Evolutionary conservation across 2,113 vertebrate species (phyloP).

Genomic region (Hemiscyllium ocellatum): DNA sequence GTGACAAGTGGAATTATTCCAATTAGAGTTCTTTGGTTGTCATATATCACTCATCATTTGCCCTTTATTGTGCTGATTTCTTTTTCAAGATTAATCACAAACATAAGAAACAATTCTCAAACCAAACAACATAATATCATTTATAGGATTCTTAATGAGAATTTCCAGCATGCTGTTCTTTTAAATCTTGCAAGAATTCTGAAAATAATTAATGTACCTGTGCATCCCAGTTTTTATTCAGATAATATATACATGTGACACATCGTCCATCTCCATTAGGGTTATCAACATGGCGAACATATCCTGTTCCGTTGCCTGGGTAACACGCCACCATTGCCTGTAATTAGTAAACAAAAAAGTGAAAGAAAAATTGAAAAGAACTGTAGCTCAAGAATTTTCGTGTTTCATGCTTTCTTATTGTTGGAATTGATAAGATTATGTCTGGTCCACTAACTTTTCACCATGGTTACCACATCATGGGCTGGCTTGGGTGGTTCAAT

Average conservation of each 20-base stretch:
- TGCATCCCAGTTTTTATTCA: conserved; percentile 92
- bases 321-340: conserved; percentile 97
- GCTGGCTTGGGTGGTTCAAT: no score
- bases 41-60: background rate
- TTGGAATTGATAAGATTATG: background rate
- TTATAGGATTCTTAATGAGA: no score
- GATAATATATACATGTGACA: conserved; percentile 97
- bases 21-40: background rate
- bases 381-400: background rate
- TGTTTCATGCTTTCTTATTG: background rate
- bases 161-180: background rate
- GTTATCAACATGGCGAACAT: conserved; percentile 91
- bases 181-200: background rate
- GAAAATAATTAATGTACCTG: conserved; percentile 63
- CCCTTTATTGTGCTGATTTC: background rate
- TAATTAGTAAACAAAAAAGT: conserved; percentile 46
- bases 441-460: background rate
- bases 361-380: conserved; percentile 19
- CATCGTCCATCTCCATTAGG: conserved; percentile 90
- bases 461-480: background rate
- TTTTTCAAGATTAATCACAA: background rate
- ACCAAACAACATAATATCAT: background rate
- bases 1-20: background rate
- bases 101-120: background rate
- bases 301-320: conserved; percentile 87